Percentiles rank a stretch among this genome's conserved stretches.
Conservation (phyloP, 2,888 invertebrate genomes). For the Autographa pulchrina region DNA sequence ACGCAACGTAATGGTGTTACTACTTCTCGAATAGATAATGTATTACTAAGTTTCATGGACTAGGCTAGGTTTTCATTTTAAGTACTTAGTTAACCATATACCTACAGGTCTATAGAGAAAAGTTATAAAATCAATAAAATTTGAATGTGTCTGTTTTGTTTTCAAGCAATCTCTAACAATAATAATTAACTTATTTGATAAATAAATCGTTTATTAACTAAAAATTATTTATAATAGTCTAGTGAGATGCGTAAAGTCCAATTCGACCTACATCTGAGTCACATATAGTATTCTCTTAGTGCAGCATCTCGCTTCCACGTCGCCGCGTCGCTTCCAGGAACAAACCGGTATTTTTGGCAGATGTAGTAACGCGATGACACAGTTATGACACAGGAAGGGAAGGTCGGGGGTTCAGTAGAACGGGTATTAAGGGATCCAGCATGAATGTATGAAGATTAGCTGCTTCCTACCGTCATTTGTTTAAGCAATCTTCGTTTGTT, state of each 20-base stretch:
- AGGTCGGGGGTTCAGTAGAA: constrained; percentile 43
- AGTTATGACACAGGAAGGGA: constrained; percentile 50
- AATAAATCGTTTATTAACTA: too few relatives aligned
- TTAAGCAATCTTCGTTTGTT: background rate
- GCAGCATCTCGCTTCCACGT: constrained; percentile 35
- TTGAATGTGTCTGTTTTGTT: too few relatives aligned
- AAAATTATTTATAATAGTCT: too few relatives aligned
- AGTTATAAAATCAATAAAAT: too few relatives aligned
- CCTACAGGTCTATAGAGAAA: too few relatives aligned
- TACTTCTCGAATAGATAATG: too few relatives aligned
- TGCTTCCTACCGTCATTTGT: background rate
- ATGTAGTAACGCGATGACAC: constrained; percentile 60
- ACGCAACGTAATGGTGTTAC: too few relatives aligned
- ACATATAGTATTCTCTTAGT: constrained; percentile 16
- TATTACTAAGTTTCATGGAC: too few relatives aligned
- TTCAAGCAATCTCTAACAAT: too few relatives aligned
- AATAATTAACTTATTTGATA: too few relatives aligned
- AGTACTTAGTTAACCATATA: too few relatives aligned
- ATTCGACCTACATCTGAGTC: background rate
- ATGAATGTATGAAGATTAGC: background rate
- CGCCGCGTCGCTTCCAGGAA: constrained; percentile 54
- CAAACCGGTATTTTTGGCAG: constrained; percentile 57
- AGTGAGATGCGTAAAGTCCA: background rate
- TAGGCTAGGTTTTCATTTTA: too few relatives aligned
- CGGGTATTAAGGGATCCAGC: background rate